Base-by-base conservation (phyloP, 2,888 invertebrate species). In the Emmelina monodactyla region DNA sequence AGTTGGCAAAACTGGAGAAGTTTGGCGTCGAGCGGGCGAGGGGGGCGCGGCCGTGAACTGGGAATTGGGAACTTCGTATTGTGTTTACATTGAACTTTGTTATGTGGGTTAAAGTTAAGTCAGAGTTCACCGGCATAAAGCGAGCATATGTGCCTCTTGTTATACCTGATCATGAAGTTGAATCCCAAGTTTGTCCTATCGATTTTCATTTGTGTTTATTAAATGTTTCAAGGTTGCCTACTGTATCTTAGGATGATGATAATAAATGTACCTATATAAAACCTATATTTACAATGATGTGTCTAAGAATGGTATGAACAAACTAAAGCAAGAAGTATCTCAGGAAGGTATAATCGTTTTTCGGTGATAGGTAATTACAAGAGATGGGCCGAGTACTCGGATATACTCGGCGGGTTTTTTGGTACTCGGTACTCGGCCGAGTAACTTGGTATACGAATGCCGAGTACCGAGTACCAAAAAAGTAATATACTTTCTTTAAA, bases 81-180 rank as follows among this genome's bases (percentile, higher is more conserved):
- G 78, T 79, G 79, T 79, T 79, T 79, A 78, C 78, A 78, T 75
- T 75, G 68, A 79, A 79, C 79, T 79, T 78, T 75, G 78, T 78
- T 76, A 79, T 79, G 75, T 79, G 78, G 79, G 79, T 79, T 79
- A 79, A 79, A 79, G 79, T 79, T 72, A 78, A 79, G 65, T 65
- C 63, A 64, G 78, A 79, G 78, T 79, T 78, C 75, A 68, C 58
- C 58, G 58, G 55, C 71, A 25, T n/a, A 9, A 13, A 29, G 29
- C 14, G 14, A 29, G 28, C 32, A 73, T 76, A 67, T 76, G 78
- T 75, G 73, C 58, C 63, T 60, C 57, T 55, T 61, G 64, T 62
- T 64, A 63, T 57, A 59, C 69, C 70, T 69, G 58, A 72, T 75
- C 67, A 67, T 65, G 64, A 76, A 76, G 65, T 76, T 75, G 58